Evolutionary conservation across 1,140 invertebrate species (phyloP), one percentile per base, ranked within the genome.

Genomic region (Arion vulgaris): DNA sequence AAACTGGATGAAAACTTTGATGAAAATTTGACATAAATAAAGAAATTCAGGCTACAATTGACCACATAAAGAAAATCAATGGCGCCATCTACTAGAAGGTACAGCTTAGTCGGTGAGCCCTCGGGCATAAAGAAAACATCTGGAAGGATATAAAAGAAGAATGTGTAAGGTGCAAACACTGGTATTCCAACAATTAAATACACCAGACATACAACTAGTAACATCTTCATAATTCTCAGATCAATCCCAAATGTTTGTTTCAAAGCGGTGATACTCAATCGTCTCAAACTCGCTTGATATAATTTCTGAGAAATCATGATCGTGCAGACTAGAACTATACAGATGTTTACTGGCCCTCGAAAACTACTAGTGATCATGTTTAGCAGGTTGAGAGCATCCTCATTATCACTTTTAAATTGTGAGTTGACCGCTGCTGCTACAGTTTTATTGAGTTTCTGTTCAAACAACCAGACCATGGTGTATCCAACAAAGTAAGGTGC

Each of bases 1-100:
- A 45, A 45, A 45, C 5, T 15, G 41, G 41, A 45, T 5, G 41
- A 75, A 49, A 75, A 75, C 41, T 75, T 75, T 41, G 17, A 41
- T 23, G 73, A 75, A 7, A 75, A 45, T 23, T 36, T 75, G 38
- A 75, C 73, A 39, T 75, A 75, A 34, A 75, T 75, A 15, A 75
- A 28, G 41, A 75, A 75, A 75, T 75, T 75, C 38, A 53, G 36
- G 26, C 36, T 17, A 23, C 36, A 75, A 23, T 75, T 75, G 36
- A 53, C n/a, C 2, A 75, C 73, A 49, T 45, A 49, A 15, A 75
- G 73, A 17, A 75, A 28, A 39, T 75, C 73, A 23, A 49, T n/a
- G 17, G 41, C 19, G n/a, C 15, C 17, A 5, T 75, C 73, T n/a
- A 36, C 26, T 15, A 49, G 26, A 1, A 49, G 26, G 26, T 49